A percentile compares a stretch with the other conserved stretches of the same genome.
Conservation (phyloP, 2,888 invertebrate genomes). For the Hololepta plana region DNA sequence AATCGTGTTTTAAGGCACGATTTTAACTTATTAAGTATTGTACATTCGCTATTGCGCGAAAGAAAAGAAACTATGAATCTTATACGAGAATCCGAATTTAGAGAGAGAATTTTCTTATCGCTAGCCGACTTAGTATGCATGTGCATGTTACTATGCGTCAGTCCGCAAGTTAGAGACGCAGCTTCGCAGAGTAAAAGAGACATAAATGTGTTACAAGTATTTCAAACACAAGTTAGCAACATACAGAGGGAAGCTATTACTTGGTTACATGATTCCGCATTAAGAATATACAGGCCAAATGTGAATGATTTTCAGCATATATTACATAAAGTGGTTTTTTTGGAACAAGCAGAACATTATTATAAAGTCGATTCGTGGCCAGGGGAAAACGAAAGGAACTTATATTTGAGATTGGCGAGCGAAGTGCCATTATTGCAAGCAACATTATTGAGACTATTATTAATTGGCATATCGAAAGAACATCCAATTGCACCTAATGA, state of each 20-base stretch:
- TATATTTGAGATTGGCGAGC: slow-evolving; percentile 60
- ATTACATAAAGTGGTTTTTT: slow-evolving; percentile 59
- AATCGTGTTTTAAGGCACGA: slow-evolving; percentile 69
- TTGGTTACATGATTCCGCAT: slow-evolving; percentile 75
- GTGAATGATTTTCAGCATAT: slow-evolving; percentile 57
- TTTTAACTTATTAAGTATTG: slow-evolving; percentile 61
- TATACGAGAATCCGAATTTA: slow-evolving; percentile 45
- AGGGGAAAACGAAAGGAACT: slow-evolving; percentile 69
- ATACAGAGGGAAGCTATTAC: slow-evolving; percentile 75
- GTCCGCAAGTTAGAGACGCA: slow-evolving; percentile 55
- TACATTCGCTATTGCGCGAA: slow-evolving; percentile 53
- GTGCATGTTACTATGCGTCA: slow-evolving; percentile 62
- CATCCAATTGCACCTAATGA: slow-evolving; percentile 67
- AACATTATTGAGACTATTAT: slow-evolving; percentile 61
- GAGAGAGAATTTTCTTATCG: slow-evolving; percentile 69
- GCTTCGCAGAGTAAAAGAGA: slow-evolving; percentile 30
- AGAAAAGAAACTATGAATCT: slow-evolving; percentile 41
- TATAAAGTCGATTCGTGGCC: slow-evolving; percentile 76
- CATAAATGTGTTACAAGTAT: slow-evolving; percentile 31
- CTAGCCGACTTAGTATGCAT: slow-evolving; percentile 73
- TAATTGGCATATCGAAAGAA: slow-evolving; percentile 53
- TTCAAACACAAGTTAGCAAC: slow-evolving; percentile 17
- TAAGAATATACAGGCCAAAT: slow-evolving; percentile 52
- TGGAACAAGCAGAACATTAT: slow-evolving; percentile 65
- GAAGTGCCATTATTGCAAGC: slow-evolving; percentile 81